phyloP scores from a whole-genome alignment of 2,797 vertebrate genomes.

The Sebastes vulpes region DNA sequence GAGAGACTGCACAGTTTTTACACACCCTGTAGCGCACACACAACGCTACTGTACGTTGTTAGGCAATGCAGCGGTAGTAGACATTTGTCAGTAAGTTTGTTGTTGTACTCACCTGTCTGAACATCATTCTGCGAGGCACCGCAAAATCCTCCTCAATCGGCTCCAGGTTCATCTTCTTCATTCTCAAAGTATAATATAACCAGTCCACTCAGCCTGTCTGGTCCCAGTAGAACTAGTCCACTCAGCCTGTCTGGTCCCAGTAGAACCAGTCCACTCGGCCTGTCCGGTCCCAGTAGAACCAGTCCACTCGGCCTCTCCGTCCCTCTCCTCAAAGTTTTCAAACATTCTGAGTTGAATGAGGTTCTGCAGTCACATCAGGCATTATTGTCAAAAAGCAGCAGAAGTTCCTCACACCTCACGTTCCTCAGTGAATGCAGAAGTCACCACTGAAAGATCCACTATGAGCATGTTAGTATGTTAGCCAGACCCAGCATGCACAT shows the following conservation, averaged over 20 bases:
- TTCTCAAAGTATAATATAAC: too few relatives aligned
- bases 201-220: too few relatives aligned
- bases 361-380: background rate
- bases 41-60: rapidly evolving
- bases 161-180: too few relatives aligned
- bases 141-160: too few relatives aligned
- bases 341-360: background rate
- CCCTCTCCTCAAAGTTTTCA: background rate
- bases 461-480: background rate
- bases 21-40: background rate
- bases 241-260: rapidly evolving
- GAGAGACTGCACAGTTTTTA: background rate
- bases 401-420: too few relatives aligned
- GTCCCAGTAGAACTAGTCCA: too few relatives aligned
- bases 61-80: background rate
- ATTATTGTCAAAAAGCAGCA: background rate
- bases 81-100: background rate
- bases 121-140: background rate
- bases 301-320: too few relatives aligned
- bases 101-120: background rate
- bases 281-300: too few relatives aligned
- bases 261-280: too few relatives aligned
- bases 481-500: background rate
- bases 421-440: background rate
- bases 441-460: background rate